Evolutionary conservation across 2,113 vertebrate genomes (phyloP).

Genomic region (Ptilorrhoa leucosticta): DNA sequence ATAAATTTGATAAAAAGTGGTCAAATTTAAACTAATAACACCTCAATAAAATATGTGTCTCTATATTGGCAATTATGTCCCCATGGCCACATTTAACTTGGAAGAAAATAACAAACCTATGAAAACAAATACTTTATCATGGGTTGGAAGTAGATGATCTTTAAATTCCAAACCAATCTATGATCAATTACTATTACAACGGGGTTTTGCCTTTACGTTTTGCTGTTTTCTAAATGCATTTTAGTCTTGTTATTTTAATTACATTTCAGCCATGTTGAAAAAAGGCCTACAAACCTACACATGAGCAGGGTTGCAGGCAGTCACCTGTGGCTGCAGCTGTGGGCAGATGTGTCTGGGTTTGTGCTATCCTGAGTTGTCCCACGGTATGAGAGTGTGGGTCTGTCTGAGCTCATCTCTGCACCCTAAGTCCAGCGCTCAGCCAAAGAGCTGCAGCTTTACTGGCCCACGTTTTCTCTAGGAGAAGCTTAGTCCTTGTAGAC

Average conservation of each 20-base stretch:
- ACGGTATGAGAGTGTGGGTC: rapidly evolving
- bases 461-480: not conserved
- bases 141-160: not conserved
- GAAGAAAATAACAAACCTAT: not conserved
- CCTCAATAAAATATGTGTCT: not conserved
- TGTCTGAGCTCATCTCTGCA: not conserved
- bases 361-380: not conserved
- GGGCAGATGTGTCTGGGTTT: not conserved
- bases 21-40: slow-evolving; percentile 59
- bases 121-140: not conserved
- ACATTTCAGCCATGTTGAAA: not conserved
- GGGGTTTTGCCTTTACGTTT: not conserved
- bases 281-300: not conserved
- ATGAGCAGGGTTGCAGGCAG: not conserved
- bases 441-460: not conserved
- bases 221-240: not conserved
- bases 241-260: not conserved
- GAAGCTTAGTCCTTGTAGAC: not conserved
- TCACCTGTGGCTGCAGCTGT: not conserved
- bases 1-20: slow-evolving; percentile 63
- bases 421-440: rapidly evolving
- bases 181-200: not conserved
- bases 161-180: not conserved
- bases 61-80: not conserved
- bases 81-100: not conserved